These are phyloP conservation scores for Ectemnius lituratus DNA, from an alignment of 2,888 invertebrate species.

Conservation along the genomic window DNA sequence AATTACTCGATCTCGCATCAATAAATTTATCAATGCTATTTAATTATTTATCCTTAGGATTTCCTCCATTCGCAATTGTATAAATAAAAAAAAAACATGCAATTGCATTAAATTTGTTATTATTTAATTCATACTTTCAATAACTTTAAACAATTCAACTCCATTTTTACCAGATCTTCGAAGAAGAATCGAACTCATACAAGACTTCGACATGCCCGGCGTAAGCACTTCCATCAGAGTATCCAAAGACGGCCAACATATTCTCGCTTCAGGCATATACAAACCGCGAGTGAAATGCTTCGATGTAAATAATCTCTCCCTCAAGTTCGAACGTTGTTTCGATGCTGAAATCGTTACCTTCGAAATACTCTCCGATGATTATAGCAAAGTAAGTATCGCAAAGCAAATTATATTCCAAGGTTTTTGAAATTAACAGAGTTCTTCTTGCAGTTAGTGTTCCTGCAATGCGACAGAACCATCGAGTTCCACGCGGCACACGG, in stretches of 20 bases:
- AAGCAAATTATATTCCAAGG: neutral
- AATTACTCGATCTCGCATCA: too few species aligned
- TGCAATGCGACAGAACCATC: constrained; percentile 93
- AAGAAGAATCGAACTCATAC: constrained; percentile 95
- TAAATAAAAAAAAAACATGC: too few species aligned
- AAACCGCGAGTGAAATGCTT: constrained; percentile 97
- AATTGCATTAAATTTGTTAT: too few species aligned
- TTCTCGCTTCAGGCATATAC: constrained; percentile 95
- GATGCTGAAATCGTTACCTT: constrained; percentile 98
- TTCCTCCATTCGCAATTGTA: too few species aligned
- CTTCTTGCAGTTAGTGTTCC: constrained; percentile 86
- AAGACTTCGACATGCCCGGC: constrained; percentile 99
- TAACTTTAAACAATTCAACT: neutral
- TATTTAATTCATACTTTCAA: too few species aligned
- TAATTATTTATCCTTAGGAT: too few species aligned
- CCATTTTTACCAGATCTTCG: constrained; percentile 83
- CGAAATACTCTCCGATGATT: constrained; percentile 95
- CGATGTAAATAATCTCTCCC: constrained; percentile 95
- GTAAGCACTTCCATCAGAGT: constrained; percentile 91
- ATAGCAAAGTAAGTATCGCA: constrained; percentile 87
- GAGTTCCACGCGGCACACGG: constrained; percentile 98
- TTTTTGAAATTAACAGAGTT: neutral
- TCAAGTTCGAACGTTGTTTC: constrained; percentile 98
- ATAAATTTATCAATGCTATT: too few species aligned
- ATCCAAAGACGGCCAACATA: constrained; percentile 94